Evolutionary conservation across 2,888 invertebrate species (phyloP).

Genomic region (Plusia festucae): DNA sequence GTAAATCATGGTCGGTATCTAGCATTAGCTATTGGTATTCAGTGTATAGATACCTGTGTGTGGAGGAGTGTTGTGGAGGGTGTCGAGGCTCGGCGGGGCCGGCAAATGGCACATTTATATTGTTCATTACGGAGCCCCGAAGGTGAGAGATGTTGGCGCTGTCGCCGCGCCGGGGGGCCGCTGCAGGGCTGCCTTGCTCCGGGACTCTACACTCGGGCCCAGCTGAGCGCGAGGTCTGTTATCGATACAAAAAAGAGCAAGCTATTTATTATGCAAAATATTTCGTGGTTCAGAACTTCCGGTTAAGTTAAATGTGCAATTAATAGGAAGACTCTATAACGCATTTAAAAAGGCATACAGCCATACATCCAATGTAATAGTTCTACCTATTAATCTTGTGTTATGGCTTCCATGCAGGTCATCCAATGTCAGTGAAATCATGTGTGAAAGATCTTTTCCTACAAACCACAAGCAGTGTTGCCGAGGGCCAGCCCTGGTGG

Average conservation of each 20-base stretch:
- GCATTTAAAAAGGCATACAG: too few relatives aligned
- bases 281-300: neutral
- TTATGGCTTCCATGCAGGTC: neutral
- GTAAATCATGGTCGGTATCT: slow-evolving; percentile 54
- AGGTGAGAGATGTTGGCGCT: slow-evolving; percentile 88
- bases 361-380: neutral
- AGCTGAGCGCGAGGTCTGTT: neutral
- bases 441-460: neutral
- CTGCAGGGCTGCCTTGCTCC: slow-evolving; percentile 69
- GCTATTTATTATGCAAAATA: neutral
- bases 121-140: slow-evolving; percentile 83
- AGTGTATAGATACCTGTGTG: slow-evolving; percentile 33
- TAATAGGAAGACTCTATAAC: too few relatives aligned
- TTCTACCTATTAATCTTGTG: neutral
- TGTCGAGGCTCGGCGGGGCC: slow-evolving; percentile 53
- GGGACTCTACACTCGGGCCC: neutral
- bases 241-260: neutral
- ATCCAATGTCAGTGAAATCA: neutral
- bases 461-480: too few relatives aligned
- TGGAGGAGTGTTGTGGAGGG: slow-evolving; percentile 45
- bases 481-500: slow-evolving; percentile 69
- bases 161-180: slow-evolving; percentile 77
- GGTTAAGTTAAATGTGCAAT: neutral
- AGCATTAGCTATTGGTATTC: slow-evolving; percentile 30
- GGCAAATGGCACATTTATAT: slow-evolving; percentile 85